Percentiles rank a stretch among this genome's conserved stretches.
phyloP scores from a whole-genome alignment of 2,113 vertebrate genomes.

The Pontoporia blainvillei region DNA sequence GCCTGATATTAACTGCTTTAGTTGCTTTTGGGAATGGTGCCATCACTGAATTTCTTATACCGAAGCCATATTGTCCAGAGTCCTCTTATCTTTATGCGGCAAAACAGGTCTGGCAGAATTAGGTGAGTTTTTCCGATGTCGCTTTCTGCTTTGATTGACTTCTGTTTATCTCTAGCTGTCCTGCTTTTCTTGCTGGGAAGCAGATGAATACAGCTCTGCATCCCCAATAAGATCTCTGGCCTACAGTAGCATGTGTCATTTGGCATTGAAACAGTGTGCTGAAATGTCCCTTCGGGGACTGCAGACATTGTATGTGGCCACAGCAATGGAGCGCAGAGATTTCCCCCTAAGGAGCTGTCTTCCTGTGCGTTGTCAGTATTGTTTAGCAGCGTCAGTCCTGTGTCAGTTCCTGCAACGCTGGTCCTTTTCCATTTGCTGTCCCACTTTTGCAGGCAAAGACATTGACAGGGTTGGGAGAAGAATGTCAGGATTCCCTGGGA shows the following conservation, averaged over 20 bases:
- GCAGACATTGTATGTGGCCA: fast-evolving
- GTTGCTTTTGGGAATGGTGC: neutral
- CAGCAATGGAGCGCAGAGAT: neutral
- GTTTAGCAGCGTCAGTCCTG: neutral
- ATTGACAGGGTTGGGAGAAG: neutral
- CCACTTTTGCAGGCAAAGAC: neutral
- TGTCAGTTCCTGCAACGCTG: fast-evolving
- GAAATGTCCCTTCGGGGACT: neutral
- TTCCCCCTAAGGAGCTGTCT: neutral
- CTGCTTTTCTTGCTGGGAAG: conserved; percentile 30
- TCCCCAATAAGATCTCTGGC: neutral
- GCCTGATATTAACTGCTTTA: neutral
- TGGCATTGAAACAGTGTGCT: neutral
- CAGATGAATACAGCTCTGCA: neutral
- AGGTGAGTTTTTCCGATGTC: neutral
- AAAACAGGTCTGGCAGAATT: conserved; percentile 41
- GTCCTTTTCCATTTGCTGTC: conserved; percentile 38
- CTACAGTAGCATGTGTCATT: conserved; percentile 9
- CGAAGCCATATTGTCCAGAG: neutral
- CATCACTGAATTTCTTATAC: neutral
- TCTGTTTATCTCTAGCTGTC: neutral
- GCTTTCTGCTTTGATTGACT: conserved; percentile 49
- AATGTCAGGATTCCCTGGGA: neutral
- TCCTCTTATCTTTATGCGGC: conserved; percentile 26
- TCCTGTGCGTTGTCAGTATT: conserved; percentile 32